Evolutionary conservation across 2,888 invertebrate species (phyloP).

Genomic region (Colostygia pectinataria): DNA sequence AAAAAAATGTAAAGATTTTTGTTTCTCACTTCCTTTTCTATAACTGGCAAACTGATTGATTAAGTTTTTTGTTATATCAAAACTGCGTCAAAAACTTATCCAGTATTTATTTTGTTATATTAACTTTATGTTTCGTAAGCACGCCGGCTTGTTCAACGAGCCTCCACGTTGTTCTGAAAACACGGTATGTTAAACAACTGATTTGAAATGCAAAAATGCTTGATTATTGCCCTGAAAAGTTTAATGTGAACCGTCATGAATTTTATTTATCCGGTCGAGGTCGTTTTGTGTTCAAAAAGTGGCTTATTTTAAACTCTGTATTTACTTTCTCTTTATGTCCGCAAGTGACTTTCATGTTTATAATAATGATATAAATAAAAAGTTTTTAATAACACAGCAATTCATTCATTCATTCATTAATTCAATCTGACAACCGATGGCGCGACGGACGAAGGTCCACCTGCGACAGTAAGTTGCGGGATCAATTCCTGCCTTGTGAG

Average conservation of each 20-base stretch:
- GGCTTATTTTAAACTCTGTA: conserved; percentile 1
- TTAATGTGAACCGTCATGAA: conserved; percentile 49
- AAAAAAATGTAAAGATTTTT: too few relatives aligned
- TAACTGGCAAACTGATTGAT: too few relatives aligned
- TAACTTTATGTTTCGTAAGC: conserved; percentile 19
- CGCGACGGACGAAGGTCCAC: too few relatives aligned
- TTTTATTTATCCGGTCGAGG: conserved; percentile 39
- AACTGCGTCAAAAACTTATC: not conserved
- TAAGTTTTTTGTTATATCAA: too few relatives aligned
- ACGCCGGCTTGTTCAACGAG: conserved; percentile 36
- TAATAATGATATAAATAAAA: too few relatives aligned
- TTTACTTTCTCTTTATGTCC: not conserved
- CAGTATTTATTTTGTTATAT: conserved; percentile 1
- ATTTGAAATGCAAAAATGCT: conserved; percentile 62
- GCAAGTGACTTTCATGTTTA: too few relatives aligned
- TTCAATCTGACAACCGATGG: too few relatives aligned
- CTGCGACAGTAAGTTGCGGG: too few relatives aligned
- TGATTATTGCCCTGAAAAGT: conserved; percentile 52
- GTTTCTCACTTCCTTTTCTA: too few relatives aligned
- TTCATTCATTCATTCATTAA: too few relatives aligned
- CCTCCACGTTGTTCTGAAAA: conserved; percentile 35
- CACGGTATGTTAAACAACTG: conserved; percentile 55
- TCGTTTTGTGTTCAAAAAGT: conserved; percentile 22
- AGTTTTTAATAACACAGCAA: too few relatives aligned
- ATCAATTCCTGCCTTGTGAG: too few relatives aligned